Evolutionary conservation across 2,797 vertebrate species (phyloP), one percentile per base, ranked within the genome.

Genomic region (Tamandua tetradactyla): DNA sequence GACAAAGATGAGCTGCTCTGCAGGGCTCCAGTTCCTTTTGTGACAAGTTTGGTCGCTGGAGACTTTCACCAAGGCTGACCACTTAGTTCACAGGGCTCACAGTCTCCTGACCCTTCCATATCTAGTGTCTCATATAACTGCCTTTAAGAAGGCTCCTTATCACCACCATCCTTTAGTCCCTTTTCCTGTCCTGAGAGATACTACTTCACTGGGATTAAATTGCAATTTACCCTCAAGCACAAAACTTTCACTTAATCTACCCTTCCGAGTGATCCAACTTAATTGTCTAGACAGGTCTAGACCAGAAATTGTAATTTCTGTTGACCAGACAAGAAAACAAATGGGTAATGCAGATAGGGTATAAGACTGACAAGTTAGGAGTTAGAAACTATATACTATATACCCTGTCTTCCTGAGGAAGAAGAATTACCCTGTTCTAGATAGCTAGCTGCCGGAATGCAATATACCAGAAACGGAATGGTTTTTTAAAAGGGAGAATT

Each of bases 281-380:
- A 93, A 93, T 78, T 91, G 57, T 61, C 7, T 86, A n/a, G 20
- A 55, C 20, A 82, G 13, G 7, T 5, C 15, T 79, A 71, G 30
- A 59, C 27, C 37, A 93, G 13, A 5, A 91, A 79, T 82, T 93
- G 5, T 88, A 69, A 86, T 84, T 95, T 94, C 35, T 96, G 4
- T 57, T 95, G 14, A 79, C 20, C 32, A 72, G 66, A 74, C 17
- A 91, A 71, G 40, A 94, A 87, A 95, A 27, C 15, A 82, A 94
- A 71, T 84, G 23, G 93, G 8, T 32, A 30, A 85, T 75, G 15
- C 23, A 55, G 14, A 27, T 4, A 7, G 64, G 71, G 27, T 64
- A 0, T 71, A 78, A 85, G 68, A 71, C 13, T 64, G 61, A 79
- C 14, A 87, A 59, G 47, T 82, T 86, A 92, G 42, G 23, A 42